Evolutionary conservation across 2,797 vertebrate species (phyloP), one percentile per base, ranked within the genome.

Genomic region (Taeniopygia guttata): DNA sequence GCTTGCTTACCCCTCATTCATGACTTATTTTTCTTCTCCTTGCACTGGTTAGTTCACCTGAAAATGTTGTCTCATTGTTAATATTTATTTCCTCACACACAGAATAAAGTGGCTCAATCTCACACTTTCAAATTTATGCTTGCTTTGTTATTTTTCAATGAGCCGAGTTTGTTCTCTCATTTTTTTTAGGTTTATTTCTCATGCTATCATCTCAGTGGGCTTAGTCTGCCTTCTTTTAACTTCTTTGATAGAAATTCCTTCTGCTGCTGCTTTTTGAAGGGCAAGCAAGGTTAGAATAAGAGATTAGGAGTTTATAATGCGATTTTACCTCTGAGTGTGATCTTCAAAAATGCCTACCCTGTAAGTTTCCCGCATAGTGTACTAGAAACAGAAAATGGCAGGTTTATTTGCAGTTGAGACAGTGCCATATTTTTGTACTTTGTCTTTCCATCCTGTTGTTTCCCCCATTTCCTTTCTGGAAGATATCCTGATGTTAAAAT

Each of bases 401-500:
- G 49, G 27, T 82, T 91, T 94, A 76, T 75, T 84, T 68, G 46
- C 49, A 82, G 45, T 70, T 55, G 74, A 90, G 77, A 52, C 49
- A 23, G 30, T 56, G 48, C 15, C 30, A 4, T 88, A 29, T 43
- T 94, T 90, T 84, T 78, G 32, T 64, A 66, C 12, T 88, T 76
- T 9, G 11, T 86, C 38, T 72, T 92, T 85, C 42, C 42, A 48
- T 62, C 48, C 42, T 77, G n/a, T 90, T 84, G 48, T 88, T 73
- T 38, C 89, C 40, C 16, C 15, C 10, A 27, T 90, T 89, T 96
- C n/a, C 70, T 93, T 78, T 92, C 79, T 74, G 84, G 74, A 94
- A 95, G 67, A 45, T 14, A 48, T 46, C 45, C 69, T 92, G 34
- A 20, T 68, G 7, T 83, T 90, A 80, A 94, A 95, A 82, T 66